Evolutionary conservation across 37 sponge, comb jelly and placozoan species (phyloP).

Genomic region (Theonella swinhoei): DNA sequence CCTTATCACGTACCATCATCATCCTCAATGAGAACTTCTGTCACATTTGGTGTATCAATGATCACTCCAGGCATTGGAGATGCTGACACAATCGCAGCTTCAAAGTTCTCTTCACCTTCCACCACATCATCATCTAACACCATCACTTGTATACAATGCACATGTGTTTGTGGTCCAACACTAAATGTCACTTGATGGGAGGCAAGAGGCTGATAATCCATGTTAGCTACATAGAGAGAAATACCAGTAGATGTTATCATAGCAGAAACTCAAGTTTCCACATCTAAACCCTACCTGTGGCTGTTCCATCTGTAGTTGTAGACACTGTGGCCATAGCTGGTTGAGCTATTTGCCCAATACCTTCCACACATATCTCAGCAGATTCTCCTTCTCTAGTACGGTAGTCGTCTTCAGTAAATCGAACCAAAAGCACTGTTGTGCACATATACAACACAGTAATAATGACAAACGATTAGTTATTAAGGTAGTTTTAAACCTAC

Average conservation of each 20-base stretch:
- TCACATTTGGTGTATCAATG: neutral
- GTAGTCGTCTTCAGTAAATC: neutral
- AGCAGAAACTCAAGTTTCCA: neutral
- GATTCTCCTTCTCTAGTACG: neutral
- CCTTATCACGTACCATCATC: neutral
- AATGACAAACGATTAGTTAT: neutral
- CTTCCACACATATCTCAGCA: neutral
- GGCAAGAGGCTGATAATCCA: no score
- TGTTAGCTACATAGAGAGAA: no score
- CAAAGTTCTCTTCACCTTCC: neutral
- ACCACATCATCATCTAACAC: neutral
- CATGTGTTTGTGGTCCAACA: no score
- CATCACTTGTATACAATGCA: neutral
- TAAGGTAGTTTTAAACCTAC: slow-evolving; percentile 13
- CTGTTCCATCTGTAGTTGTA: neutral
- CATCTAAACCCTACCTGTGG: neutral
- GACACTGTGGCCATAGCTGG: neutral
- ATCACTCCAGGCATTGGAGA: neutral
- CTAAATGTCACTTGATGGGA: no score
- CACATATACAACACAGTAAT: neutral
- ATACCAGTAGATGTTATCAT: no score
- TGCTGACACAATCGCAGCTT: neutral
- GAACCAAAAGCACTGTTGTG: neutral
- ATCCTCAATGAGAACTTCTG: neutral
- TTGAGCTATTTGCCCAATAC: neutral